Evolutionary conservation across 2,113 vertebrate genomes (phyloP).

Genomic region (Limanda limanda): DNA sequence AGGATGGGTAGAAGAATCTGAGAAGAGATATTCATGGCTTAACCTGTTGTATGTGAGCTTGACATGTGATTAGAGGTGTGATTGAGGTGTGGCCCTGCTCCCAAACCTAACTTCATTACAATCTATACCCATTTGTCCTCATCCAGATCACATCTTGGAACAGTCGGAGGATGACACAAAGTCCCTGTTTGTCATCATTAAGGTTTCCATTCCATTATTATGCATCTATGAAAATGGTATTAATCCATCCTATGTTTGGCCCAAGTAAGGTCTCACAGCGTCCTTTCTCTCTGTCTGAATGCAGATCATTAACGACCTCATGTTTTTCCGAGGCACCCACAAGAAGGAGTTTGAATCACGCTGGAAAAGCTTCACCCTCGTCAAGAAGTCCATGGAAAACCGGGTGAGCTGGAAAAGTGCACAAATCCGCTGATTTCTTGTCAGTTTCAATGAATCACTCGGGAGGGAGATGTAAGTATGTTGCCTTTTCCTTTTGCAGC

Average conservation of each 20-base stretch:
- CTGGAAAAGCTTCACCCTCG: slow-evolving; percentile 98
- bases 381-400: slow-evolving; percentile 99
- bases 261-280: slow-evolving; percentile 34
- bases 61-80: too few species aligned
- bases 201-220: slow-evolving; percentile 80
- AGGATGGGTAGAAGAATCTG: too few species aligned
- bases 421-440: slow-evolving; percentile 23
- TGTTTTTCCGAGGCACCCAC: slow-evolving; percentile 96
- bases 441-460: slow-evolving; percentile 17
- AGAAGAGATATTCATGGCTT: too few species aligned
- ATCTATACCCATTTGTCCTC: neutral
- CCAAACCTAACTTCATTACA: neutral
- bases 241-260: neutral
- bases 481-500: slow-evolving; percentile 78
- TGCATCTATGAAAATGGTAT: slow-evolving; percentile 25
- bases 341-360: slow-evolving; percentile 97
- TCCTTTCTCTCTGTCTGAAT: slow-evolving; percentile 17
- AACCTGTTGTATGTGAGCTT: too few species aligned
- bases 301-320: slow-evolving; percentile 94
- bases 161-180: slow-evolving; percentile 98
- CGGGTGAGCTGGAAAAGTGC: slow-evolving; percentile 83
- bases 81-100: too few species aligned
- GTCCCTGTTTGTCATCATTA: slow-evolving; percentile 96
- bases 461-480: slow-evolving; percentile 4
- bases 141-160: slow-evolving; percentile 90